Evolutionary conservation across 2,113 vertebrate species (phyloP).

Genomic region (Dermatemys mawii): DNA sequence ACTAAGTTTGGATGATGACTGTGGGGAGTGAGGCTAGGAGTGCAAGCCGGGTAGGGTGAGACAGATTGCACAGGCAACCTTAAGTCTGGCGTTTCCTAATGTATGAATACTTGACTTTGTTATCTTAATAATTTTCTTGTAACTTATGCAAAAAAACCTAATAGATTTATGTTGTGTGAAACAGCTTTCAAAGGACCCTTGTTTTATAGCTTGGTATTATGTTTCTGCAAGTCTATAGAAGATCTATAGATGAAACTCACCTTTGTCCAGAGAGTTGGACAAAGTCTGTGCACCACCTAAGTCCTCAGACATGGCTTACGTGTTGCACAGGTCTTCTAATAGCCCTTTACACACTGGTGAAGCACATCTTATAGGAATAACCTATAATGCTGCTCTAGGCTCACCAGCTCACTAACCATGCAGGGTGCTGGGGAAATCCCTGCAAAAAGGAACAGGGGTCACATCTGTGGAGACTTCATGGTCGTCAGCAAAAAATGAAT

Average conservation of each 20-base stretch:
- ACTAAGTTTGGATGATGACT: not conserved
- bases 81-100: not conserved
- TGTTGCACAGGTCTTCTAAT: rapidly evolving
- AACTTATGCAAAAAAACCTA: not conserved
- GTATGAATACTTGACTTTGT: not conserved
- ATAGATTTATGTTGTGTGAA: not conserved
- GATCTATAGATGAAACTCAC: not conserved
- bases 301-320: not conserved
- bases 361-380: not conserved
- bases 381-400: not conserved
- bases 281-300: rapidly evolving
- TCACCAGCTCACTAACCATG: not conserved
- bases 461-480: not conserved
- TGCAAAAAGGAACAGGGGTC: not conserved
- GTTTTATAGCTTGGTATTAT: not conserved
- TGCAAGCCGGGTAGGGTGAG: not conserved
- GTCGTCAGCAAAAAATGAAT: not conserved
- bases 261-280: not conserved
- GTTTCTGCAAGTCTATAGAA: not conserved
- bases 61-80: not conserved
- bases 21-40: too few relatives aligned
- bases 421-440: not conserved
- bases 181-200: not conserved
- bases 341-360: not conserved
- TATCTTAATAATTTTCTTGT: not conserved